phyloP scores from a whole-genome alignment of 2,113 vertebrate genomes.

The Pseudorhombus dupliciocellatus region DNA sequence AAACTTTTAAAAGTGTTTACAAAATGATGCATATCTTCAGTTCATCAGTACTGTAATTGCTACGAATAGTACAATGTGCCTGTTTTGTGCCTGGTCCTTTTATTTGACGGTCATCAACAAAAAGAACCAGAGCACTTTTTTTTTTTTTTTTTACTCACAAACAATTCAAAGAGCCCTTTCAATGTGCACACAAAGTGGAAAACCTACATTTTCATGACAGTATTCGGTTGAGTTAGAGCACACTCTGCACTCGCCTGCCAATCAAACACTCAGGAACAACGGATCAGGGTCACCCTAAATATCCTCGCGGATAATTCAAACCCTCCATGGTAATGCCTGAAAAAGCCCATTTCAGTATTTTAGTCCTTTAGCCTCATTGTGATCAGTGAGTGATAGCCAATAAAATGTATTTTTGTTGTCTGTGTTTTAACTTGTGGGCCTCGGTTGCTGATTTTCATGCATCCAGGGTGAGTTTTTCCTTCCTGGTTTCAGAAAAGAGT shows the following conservation, averaged over 20 bases:
- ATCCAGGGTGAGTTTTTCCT: constrained; percentile 11
- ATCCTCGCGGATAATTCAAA: constrained; percentile 54
- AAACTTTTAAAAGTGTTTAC: constrained; percentile 80
- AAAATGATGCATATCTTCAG: constrained; percentile 88
- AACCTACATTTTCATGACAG: constrained; percentile 80
- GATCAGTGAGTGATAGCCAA: constrained; percentile 28
- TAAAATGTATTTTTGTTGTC: constrained; percentile 36
- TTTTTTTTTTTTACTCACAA: constrained; percentile 72
- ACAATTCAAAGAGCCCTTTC: constrained; percentile 86
- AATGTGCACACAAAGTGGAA: constrained; percentile 84
- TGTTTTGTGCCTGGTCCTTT: constrained; percentile 81
- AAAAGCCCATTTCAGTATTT: constrained; percentile 41
- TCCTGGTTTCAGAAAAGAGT: constrained; percentile 5
- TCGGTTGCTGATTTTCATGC: constrained; percentile 33
- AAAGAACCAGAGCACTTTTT: constrained; percentile 77
- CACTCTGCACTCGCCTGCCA: constrained; percentile 69
- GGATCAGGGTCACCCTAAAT: constrained; percentile 50
- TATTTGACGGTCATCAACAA: constrained; percentile 75
- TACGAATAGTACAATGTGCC: constrained; percentile 86
- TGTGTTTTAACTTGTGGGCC: constrained; percentile 33
- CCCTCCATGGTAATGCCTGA: constrained; percentile 60
- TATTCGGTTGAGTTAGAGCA: constrained; percentile 78
- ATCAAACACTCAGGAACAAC: constrained; percentile 67
- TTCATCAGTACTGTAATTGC: constrained; percentile 84
- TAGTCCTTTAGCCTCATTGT: constrained; percentile 19